Evolutionary conservation across 2,113 vertebrate genomes (phyloP).

Genomic region (Clarias gariepinus): DNA sequence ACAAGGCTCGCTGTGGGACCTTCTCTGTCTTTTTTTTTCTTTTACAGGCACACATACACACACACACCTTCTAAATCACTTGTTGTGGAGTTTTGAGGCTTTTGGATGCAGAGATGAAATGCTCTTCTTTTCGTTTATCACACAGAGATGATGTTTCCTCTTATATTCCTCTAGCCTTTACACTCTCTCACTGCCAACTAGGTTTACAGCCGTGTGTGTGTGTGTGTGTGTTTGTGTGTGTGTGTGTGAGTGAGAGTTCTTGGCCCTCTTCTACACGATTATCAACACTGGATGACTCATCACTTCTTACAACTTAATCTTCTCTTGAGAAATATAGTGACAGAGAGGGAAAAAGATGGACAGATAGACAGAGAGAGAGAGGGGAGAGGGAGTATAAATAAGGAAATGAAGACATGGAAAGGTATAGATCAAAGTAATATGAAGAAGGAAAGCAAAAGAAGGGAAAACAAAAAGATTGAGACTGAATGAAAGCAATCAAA

Average conservation of each 20-base stretch:
- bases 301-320: slow-evolving; percentile 55
- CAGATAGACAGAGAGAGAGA: background rate
- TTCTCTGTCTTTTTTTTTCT: background rate
- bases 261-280: slow-evolving; percentile 42
- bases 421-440: no score
- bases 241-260: background rate
- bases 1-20: background rate
- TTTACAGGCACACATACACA: background rate
- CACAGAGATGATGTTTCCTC: background rate
- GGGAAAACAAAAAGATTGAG: no score
- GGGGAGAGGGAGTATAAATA: background rate
- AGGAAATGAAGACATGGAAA: background rate
- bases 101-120: slow-evolving; percentile 6
- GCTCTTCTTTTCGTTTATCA: background rate
- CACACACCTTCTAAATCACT: background rate
- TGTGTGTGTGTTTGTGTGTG: background rate
- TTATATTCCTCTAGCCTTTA: background rate
- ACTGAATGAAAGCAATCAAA: no score
- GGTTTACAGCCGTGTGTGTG: background rate
- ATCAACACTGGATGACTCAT: slow-evolving; percentile 57
- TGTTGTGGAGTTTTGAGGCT: background rate
- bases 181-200: background rate
- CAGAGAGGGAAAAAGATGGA: background rate
- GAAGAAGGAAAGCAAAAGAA: background rate
- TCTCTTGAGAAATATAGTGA: background rate